A percentile compares a stretch with the other conserved stretches of the same genome.
Conservation (phyloP, 2,888 invertebrate species). For the Leptinotarsa haldemani region DNA sequence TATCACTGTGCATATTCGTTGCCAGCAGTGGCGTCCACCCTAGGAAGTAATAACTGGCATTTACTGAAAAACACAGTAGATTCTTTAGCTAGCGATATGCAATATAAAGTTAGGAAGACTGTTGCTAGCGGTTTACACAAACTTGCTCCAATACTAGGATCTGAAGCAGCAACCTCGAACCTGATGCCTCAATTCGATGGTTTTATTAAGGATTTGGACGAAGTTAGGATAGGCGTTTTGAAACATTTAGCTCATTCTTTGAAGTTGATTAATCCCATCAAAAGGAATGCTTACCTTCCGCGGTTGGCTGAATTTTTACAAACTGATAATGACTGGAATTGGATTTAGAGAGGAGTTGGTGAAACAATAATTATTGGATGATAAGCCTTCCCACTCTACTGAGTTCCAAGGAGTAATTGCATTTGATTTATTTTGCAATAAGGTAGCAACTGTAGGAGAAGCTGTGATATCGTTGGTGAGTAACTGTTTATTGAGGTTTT, state of each 20-base stretch:
- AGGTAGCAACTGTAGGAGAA: slow-evolving; percentile 72
- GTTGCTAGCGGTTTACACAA: slow-evolving; percentile 83
- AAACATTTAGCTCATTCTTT: slow-evolving; percentile 78
- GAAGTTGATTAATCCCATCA: slow-evolving; percentile 69
- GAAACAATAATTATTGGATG: slow-evolving; percentile 70
- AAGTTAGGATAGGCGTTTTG: slow-evolving; percentile 80
- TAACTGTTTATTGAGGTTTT: slow-evolving; percentile 29
- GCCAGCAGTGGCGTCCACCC: slow-evolving; percentile 82
- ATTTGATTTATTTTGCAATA: slow-evolving; percentile 74
- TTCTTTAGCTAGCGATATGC: slow-evolving; percentile 73
- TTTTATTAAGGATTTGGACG: slow-evolving; percentile 80
- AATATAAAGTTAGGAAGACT: slow-evolving; percentile 82
- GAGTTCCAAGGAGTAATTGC: slow-evolving; percentile 74
- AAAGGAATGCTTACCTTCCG: slow-evolving; percentile 70
- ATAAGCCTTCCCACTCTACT: slow-evolving; percentile 71
- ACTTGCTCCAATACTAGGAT: slow-evolving; percentile 77
- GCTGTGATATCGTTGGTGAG: slow-evolving; percentile 71
- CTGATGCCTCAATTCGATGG: slow-evolving; percentile 81
- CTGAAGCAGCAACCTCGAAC: slow-evolving; percentile 76
- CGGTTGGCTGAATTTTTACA: slow-evolving; percentile 74
- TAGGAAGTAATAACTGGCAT: slow-evolving; percentile 77
- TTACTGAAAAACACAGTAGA: slow-evolving; percentile 76
- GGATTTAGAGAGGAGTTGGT: slow-evolving; percentile 80
- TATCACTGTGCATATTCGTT: slow-evolving; percentile 82
- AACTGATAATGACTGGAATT: slow-evolving; percentile 78